These are phyloP conservation scores for Mesocentrotus franciscanus DNA, from an alignment of 53 echinoderm and acorn worm genomes.

Conservation along the genomic window DNA sequence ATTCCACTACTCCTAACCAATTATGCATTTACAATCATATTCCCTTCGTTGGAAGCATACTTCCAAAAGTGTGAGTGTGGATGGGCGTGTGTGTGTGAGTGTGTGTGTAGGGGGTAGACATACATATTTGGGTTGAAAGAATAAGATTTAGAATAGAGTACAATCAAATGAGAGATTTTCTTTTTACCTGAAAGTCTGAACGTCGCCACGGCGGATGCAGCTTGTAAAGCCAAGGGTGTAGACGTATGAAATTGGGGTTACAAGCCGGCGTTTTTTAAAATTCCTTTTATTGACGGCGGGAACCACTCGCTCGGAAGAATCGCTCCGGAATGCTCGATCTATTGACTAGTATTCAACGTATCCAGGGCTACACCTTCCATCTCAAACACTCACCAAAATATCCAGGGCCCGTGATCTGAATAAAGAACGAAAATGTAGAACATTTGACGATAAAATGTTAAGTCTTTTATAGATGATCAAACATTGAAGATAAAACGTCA, in stretches of 20 bases:
- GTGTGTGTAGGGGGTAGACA: background rate
- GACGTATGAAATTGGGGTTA: slow-evolving; percentile 16
- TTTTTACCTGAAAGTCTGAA: slow-evolving; percentile 15
- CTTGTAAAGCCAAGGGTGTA: slow-evolving; percentile 30
- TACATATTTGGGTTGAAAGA: background rate
- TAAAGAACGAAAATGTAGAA: background rate
- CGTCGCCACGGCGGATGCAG: slow-evolving; percentile 17
- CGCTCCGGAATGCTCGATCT: slow-evolving; percentile 26
- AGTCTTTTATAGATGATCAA: background rate
- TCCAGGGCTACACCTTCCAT: slow-evolving; percentile 2
- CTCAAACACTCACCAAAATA: background rate
- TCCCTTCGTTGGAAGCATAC: background rate
- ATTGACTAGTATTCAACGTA: background rate
- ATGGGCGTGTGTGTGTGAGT: background rate
- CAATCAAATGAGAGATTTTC: background rate
- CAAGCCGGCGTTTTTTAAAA: background rate
- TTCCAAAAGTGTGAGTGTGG: background rate
- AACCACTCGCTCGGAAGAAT: slow-evolving; percentile 27
- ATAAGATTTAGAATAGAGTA: background rate
- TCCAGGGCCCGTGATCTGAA: background rate
- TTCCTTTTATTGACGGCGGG: background rate
- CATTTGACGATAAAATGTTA: background rate
- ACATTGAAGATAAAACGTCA: too few relatives aligned
- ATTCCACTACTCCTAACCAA: slow-evolving; percentile 1
- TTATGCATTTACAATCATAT: background rate